Evolutionary conservation across 2,888 invertebrate species (phyloP), one percentile per base, ranked within the genome.

Genomic region (Platynereis dumerilii): DNA sequence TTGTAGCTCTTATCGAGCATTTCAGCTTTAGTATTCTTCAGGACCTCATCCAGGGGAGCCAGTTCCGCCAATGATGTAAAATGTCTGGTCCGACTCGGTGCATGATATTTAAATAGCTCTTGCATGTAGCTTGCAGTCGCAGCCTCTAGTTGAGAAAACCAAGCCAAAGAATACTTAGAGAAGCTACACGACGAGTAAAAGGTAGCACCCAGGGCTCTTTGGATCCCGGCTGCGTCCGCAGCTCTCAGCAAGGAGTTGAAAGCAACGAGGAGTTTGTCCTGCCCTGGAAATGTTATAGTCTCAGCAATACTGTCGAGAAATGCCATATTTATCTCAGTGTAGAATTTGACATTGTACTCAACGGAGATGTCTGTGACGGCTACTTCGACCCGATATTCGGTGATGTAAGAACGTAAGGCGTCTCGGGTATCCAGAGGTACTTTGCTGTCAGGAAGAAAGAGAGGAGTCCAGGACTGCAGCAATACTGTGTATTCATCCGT

Each of bases 201-300:
- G 2, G 64, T 54, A 7, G 64, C 20, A 3, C 64, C 64, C 48
- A 58, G 44, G 12, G 64, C 64, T 27, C 64, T 24, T 20, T 64
- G 29, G 2, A 64, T 39, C 5, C 64, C 64, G 2, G 55, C 2
- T 5, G 57, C 57, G 28, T 64, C 64, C 17, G 57, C 20, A 22
- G 55, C 64, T 3, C 48, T 17, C 17, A 64, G 34, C 12, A 64
- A 34, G 17, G 59, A 29, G 20, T 53, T 54, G 57, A 58, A 64
- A n/a, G 64, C 58, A 26, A 64, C 29, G 3, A 64, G 26, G 29
- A 48, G 57, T 17, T 48, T 56, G 27, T 59, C 58, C 7, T 44
- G 29, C 17, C 45, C 29, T 1, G 58, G 58, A 2, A 64, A 29
- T 5, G 22, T 28, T 28, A 59, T 53, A 27, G 29, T 24, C 12